Percentiles rank a stretch among this genome's conserved stretches.
phyloP scores from a whole-genome alignment of 2,888 invertebrate species.

The Parnassius orleans region DNA sequence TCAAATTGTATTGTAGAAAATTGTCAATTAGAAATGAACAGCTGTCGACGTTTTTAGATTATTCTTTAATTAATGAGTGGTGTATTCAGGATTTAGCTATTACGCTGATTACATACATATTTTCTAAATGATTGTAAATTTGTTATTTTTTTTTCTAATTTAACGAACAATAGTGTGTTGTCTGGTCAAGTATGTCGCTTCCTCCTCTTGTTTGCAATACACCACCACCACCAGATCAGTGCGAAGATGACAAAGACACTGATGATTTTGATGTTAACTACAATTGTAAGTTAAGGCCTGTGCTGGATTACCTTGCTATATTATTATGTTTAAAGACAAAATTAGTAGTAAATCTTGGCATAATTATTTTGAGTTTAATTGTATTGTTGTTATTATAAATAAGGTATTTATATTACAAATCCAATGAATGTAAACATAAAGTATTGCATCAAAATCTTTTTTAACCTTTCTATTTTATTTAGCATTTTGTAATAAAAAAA shows the following conservation, averaged over 20 bases:
- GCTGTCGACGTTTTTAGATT: conserved; percentile 55
- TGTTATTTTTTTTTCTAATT: conserved; percentile 10
- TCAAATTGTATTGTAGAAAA: conserved; percentile 39
- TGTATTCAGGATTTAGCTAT: conserved; percentile 18
- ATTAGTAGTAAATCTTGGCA: too few relatives aligned
- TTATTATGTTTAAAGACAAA: too few relatives aligned
- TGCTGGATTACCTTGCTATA: too few relatives aligned
- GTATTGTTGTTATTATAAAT: too few relatives aligned
- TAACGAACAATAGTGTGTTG: conserved; percentile 14
- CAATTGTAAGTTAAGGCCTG: conserved; percentile 55
- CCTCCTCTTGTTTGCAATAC: conserved; percentile 85
- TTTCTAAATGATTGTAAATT: conserved; percentile 15
- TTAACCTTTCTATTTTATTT: too few relatives aligned
- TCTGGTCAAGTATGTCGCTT: conserved; percentile 76
- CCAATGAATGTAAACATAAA: too few relatives aligned
- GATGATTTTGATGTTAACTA: conserved; percentile 72
- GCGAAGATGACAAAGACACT: conserved; percentile 82
- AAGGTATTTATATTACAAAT: too few relatives aligned
- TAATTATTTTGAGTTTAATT: too few relatives aligned
- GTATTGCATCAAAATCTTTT: too few relatives aligned
- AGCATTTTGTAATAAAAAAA: background rate
- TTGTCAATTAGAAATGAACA: conserved; percentile 67
- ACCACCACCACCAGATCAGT: conserved; percentile 84
- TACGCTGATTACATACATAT: background rate
- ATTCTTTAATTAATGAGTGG: conserved; percentile 30